Conservation (phyloP, 2,888 invertebrate genomes). For the Enchytraeus crypticus region DNA sequence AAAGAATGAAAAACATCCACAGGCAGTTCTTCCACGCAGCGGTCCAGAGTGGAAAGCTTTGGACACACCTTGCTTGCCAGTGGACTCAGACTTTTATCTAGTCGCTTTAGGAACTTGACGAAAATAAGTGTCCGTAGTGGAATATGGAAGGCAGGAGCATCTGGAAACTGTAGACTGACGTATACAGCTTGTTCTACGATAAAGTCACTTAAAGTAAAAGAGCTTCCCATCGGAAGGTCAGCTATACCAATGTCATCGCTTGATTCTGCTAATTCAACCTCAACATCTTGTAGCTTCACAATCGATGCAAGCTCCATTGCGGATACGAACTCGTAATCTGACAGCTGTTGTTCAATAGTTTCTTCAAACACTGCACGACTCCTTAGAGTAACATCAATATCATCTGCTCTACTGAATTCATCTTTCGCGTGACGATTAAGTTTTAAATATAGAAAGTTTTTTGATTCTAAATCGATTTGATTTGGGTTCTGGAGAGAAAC, state of each 20-base stretch:
- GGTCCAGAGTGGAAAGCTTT: constrained; percentile 26
- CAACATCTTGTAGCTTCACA: constrained; percentile 18
- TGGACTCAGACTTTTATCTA: constrained; percentile 23
- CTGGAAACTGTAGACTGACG: constrained; percentile 21
- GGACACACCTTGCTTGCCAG: constrained; percentile 23
- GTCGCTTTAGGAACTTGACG: constrained; percentile 15
- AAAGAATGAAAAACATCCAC: constrained; percentile 19
- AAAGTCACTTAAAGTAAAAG: constrained; percentile 21
- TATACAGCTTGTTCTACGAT: constrained; percentile 26
- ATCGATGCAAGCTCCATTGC: constrained; percentile 22
- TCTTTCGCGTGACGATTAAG: not conserved
- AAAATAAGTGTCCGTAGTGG: constrained; percentile 25
- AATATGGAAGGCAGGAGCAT: constrained; percentile 28
- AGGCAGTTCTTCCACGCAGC: constrained; percentile 25
- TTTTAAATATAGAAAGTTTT: not conserved
- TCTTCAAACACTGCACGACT: constrained; percentile 23
- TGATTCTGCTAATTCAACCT: constrained; percentile 16
- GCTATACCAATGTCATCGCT: constrained; percentile 20
- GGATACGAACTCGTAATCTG: constrained; percentile 6
- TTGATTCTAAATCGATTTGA: not conserved
- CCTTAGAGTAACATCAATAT: constrained; percentile 18
- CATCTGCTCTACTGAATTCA: not conserved
- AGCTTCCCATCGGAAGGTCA: constrained; percentile 18
- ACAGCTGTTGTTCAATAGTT: constrained; percentile 13
- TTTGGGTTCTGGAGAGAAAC: constrained; percentile 7